Percentiles rank a stretch among this genome's conserved stretches.
Conservation (phyloP, 2,113 vertebrate genomes). For the Gavialis gangeticus region DNA sequence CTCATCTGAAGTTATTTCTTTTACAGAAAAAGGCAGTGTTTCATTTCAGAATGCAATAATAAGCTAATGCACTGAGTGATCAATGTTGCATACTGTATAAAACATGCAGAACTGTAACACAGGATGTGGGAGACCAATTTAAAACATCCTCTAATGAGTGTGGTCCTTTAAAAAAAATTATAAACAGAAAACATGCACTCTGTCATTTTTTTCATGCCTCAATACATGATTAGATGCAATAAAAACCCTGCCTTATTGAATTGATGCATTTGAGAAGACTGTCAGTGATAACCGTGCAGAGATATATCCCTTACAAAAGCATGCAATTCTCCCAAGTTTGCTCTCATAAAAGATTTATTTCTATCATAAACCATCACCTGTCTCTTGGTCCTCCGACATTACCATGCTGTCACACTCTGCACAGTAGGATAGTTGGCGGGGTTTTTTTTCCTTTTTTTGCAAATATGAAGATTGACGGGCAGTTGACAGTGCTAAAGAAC, state of each 20-base stretch:
- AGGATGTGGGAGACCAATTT: conserved; percentile 56
- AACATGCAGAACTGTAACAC: conserved; percentile 48
- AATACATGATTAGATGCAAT: conserved; percentile 71
- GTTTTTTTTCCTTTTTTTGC: conserved; percentile 36
- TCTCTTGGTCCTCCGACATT: conserved; percentile 71
- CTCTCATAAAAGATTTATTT: conserved; percentile 82
- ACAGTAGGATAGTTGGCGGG: conserved; percentile 9
- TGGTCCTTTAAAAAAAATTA: conserved; percentile 50
- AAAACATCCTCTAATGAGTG: conserved; percentile 40
- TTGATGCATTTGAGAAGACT: conserved; percentile 65
- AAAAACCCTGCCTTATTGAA: conserved; percentile 75
- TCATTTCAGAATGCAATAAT: conserved; percentile 67
- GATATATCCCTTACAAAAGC: conserved; percentile 77
- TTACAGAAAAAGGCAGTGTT: conserved; percentile 54
- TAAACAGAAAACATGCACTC: conserved; percentile 28
- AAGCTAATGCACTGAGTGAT: conserved; percentile 60
- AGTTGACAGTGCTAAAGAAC: conserved; percentile 49
- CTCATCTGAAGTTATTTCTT: conserved; percentile 58
- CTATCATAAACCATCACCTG: conserved; percentile 79
- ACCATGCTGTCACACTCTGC: conserved; percentile 62
- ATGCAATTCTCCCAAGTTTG: conserved; percentile 77
- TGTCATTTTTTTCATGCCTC: conserved; percentile 41
- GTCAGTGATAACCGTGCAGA: conserved; percentile 70
- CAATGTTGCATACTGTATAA: conserved; percentile 47
- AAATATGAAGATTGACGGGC: conserved; percentile 67